phyloP scores from a whole-genome alignment of 2,888 invertebrate genomes.

The Calameuta pallipes region DNA sequence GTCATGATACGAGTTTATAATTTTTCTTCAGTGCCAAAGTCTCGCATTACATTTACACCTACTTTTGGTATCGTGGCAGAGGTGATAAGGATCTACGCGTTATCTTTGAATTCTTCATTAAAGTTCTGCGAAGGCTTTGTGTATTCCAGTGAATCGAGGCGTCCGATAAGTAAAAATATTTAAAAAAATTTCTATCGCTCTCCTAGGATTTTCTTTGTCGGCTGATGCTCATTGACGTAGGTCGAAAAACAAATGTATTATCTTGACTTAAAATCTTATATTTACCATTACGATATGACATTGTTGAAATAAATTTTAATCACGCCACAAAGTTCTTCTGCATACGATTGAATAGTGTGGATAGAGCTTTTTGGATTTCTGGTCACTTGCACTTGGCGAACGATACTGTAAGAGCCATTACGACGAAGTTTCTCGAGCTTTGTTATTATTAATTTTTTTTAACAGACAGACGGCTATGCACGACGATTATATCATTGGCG shows the following conservation, averaged over 20 bases:
- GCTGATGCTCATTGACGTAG: not conserved
- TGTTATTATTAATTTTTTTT: not conserved
- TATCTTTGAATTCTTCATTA: not conserved
- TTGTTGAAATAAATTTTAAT: not conserved
- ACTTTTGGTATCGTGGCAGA: not conserved
- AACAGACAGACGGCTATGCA: not conserved
- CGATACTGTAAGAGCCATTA: not conserved
- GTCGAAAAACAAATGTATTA: not conserved
- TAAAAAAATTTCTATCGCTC: not conserved
- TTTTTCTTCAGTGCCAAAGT: not conserved
- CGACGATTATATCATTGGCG: conserved; percentile 20
- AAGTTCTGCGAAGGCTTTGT: not conserved
- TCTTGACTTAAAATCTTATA: not conserved
- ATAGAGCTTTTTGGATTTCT: not conserved
- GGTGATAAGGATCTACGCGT: not conserved
- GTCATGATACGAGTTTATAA: not conserved
- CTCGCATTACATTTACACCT: not conserved
- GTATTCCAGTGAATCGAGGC: not conserved
- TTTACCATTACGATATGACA: not conserved
- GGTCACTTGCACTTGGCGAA: not conserved
- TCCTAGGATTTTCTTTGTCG: not conserved
- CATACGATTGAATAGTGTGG: not conserved
- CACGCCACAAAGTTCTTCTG: not conserved
- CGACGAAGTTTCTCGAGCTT: not conserved
- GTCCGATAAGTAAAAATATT: too few species aligned